phyloP scores from a whole-genome alignment of 2,888 invertebrate species.

The Periphyllus acericola region DNA sequence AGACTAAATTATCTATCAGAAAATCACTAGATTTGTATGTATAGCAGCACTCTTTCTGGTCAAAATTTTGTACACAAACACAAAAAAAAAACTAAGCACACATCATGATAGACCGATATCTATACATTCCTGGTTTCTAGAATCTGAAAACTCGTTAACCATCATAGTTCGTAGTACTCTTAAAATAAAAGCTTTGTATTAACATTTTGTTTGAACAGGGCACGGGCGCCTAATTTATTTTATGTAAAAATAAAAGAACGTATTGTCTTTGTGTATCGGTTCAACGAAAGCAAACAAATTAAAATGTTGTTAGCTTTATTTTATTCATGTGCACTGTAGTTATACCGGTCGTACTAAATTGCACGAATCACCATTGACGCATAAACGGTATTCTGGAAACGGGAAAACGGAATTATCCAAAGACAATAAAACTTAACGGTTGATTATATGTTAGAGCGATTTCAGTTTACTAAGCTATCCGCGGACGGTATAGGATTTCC shows the following conservation, averaged over 20 bases:
- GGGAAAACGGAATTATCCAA: background rate
- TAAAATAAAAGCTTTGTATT: background rate
- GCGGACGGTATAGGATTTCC: background rate
- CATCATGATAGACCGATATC: too few species aligned
- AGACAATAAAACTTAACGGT: background rate
- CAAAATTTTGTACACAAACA: too few species aligned
- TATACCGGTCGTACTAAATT: background rate
- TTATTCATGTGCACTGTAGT: background rate
- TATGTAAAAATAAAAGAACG: background rate
- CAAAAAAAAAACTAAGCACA: too few species aligned
- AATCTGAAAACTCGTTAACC: too few species aligned
- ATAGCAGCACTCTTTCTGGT: too few species aligned
- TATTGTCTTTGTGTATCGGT: background rate
- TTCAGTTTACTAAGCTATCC: conserved; percentile 7
- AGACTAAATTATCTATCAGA: too few species aligned
- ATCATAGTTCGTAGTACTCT: background rate
- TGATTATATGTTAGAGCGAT: background rate
- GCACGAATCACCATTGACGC: background rate
- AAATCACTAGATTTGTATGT: too few species aligned
- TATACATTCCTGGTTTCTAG: too few species aligned
- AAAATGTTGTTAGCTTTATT: background rate
- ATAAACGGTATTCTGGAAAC: background rate
- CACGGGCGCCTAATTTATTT: background rate
- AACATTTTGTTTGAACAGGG: background rate
- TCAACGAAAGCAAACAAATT: background rate